Conservation (phyloP, 37 sponge, comb jelly and placozoan genomes). For the Crambe crambe region DNA sequence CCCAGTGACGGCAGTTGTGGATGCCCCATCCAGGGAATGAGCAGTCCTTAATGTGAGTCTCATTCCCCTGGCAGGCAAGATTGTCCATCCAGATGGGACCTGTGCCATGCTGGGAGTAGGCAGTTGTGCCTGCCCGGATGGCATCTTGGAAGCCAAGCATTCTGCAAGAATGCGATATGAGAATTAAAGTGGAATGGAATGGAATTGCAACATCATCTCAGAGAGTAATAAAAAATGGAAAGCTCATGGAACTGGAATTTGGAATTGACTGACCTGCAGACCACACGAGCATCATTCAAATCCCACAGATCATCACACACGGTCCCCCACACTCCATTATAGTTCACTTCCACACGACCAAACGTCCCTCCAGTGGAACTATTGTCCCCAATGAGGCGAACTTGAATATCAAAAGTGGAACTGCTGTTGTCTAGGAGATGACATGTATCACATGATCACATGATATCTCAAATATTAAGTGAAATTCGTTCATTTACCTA, state of each 20-base stretch:
- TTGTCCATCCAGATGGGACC: conserved; percentile 77
- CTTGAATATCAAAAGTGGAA: background rate
- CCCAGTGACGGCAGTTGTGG: conserved; percentile 58
- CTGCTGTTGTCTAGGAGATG: background rate
- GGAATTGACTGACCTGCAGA: conserved; percentile 28
- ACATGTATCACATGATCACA: no score
- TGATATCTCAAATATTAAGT: background rate
- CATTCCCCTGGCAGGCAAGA: conserved; percentile 67
- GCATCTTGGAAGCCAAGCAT: conserved; percentile 43
- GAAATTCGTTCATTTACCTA: background rate
- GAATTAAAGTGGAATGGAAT: background rate
- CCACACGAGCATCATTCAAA: conserved; percentile 54
- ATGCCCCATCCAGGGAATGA: conserved; percentile 75
- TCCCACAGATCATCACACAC: conserved; percentile 69
- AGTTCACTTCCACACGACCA: conserved; percentile 62
- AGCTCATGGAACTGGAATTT: background rate
- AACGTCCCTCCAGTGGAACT: background rate
- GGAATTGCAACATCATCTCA: background rate
- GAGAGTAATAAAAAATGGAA: background rate
- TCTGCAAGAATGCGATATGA: background rate
- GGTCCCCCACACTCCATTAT: conserved; percentile 69
- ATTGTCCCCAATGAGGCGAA: conserved; percentile 31
- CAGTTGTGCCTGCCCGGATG: background rate
- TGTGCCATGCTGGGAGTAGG: background rate
- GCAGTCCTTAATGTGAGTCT: conserved; percentile 55